Base-by-base conservation (phyloP, 2,113 vertebrate species). In the Desmodus rotundus region DNA sequence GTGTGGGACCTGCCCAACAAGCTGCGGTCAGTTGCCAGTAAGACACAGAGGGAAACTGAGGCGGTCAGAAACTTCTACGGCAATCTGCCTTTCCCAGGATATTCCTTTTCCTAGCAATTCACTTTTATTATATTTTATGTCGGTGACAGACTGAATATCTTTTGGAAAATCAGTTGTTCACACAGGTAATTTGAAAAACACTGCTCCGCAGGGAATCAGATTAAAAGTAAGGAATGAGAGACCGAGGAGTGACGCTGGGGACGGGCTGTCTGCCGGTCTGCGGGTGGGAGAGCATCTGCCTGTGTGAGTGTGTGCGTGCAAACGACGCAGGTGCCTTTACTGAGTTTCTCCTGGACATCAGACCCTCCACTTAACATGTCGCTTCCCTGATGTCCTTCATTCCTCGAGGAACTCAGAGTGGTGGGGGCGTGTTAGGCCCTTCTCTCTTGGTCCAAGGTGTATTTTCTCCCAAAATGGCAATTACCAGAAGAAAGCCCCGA, bases 401-500 rank as follows among this genome's bases (percentile, higher is more conserved):
- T 92, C 50, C 36, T 76, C 5, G 5, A 58, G 41, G 52, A 87
- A 24, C 33, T 50, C 43, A 70, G 54, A 3, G 1, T 19, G 45
- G 11, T 54, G 28, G 76, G 28, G 61, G 38, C 33, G 73, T 26
- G 6, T 12, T 28, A 56, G 47, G 36, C 33, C 7, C 2, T 92
- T 77, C n/a, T 73, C 87, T 90, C 94, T 28, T 43, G 47, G 31
- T 36, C 81, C n/a, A 8, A 50, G 63, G 58, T 68, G 38, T 58
- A 77, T 96, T 97, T 93, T 52, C 83, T 19, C 52, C 31, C 65
- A 65, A 80, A 95, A 73, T 0, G 93, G 61, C 94, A 95, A 89
- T 95, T 92, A 19, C 72, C 58, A 54, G 41, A 73, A 85, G 9
- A 97, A 92, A 89, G 61, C 68, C 58, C 45, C 17, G 76, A 86